These are phyloP conservation scores for Microdon myrmicae DNA, from an alignment of 2,888 invertebrate species.

Conservation along the genomic window DNA sequence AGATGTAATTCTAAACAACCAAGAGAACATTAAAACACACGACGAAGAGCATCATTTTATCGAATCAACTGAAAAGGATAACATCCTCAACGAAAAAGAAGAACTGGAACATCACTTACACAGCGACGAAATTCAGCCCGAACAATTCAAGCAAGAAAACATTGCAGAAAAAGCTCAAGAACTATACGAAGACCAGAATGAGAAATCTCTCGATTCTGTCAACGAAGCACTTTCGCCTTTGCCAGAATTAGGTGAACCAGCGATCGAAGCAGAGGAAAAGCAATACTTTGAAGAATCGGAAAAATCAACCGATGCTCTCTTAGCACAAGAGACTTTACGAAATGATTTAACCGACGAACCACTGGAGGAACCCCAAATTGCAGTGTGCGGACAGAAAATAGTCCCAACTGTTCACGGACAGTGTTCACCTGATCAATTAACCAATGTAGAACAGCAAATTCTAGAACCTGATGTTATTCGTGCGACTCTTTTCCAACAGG, in stretches of 20 bases:
- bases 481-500: background rate
- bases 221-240: slow-evolving; percentile 1
- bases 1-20: no score
- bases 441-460: slow-evolving; percentile 22
- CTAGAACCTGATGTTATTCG: background rate
- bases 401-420: no score
- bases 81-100: no score
- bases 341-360: slow-evolving; percentile 1
- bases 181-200: slow-evolving; percentile 1
- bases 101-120: no score
- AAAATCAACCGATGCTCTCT: slow-evolving; percentile 6
- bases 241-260: slow-evolving; percentile 7
- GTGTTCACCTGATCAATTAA: slow-evolving; percentile 23
- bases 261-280: slow-evolving; percentile 33
- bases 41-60: no score
- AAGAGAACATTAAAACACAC: no score
- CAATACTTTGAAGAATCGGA: slow-evolving; percentile 44
- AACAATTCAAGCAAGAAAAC: background rate
- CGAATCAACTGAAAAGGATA: no score
- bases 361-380: slow-evolving; percentile 22
- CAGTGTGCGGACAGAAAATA: background rate
- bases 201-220: slow-evolving; percentile 3
- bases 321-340: background rate
- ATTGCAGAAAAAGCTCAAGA: background rate
- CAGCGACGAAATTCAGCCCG: background rate